Evolutionary conservation across 2,113 vertebrate species (phyloP).

Genomic region (Varanus salvator): DNA sequence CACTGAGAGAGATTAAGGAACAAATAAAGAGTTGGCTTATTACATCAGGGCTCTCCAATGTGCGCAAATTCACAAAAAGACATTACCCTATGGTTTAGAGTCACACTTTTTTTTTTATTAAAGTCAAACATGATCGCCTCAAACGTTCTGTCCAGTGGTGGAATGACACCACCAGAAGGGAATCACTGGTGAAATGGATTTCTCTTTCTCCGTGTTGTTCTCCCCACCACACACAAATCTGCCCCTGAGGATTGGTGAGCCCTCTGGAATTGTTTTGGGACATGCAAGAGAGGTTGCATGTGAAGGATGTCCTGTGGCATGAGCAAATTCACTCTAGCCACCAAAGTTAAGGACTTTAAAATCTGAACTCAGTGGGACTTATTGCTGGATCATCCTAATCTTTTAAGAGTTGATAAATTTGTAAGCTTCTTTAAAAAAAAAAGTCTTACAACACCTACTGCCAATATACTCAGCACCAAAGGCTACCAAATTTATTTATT

Average conservation of each 20-base stretch:
- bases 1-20: not conserved
- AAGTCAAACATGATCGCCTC: not conserved
- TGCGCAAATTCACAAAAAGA: not conserved
- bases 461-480: not conserved
- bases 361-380: not conserved
- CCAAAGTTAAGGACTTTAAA: not conserved
- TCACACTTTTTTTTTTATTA: not conserved
- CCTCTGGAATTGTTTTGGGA: too few relatives aligned
- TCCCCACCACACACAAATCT: too few relatives aligned
- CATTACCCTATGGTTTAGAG: not conserved
- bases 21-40: not conserved
- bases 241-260: too few relatives aligned
- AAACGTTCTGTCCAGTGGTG: not conserved
- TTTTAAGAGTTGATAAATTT: not conserved
- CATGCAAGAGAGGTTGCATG: too few relatives aligned
- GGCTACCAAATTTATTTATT: too few relatives aligned
- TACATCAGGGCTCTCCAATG: not conserved
- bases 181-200: too few relatives aligned
- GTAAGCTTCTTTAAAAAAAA: not conserved
- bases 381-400: too few relatives aligned
- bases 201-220: too few relatives aligned
- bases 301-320: too few relatives aligned
- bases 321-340: too few relatives aligned
- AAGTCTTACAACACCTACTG: not conserved
- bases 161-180: too few relatives aligned